Evolutionary conservation across 2,113 vertebrate species (phyloP).

Genomic region (Pseudorectes ferrugineus): DNA sequence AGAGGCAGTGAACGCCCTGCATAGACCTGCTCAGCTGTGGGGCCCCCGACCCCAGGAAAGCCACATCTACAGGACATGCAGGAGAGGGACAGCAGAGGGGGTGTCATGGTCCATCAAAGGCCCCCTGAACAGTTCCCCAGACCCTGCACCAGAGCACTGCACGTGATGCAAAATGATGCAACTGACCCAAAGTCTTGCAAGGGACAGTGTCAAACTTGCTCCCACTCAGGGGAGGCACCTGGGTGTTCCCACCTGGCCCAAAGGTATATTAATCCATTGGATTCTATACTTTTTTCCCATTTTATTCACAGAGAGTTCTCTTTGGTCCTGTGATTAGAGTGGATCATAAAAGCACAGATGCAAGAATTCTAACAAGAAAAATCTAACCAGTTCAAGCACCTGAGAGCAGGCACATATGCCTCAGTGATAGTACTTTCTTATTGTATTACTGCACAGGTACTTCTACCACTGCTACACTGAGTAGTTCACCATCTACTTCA

Average conservation of each 20-base stretch:
- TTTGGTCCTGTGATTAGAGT: not conserved
- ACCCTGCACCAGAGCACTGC: not conserved
- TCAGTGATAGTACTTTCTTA: not conserved
- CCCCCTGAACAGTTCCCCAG: not conserved
- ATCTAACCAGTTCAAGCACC: not conserved
- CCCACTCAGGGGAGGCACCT: not conserved
- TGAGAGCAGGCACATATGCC: not conserved
- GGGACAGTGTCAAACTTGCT: not conserved
- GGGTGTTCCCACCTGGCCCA: not conserved
- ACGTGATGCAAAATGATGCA: not conserved
- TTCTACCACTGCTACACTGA: not conserved
- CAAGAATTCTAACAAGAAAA: not conserved
- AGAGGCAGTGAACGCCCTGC: not conserved
- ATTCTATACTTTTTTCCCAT: not conserved
- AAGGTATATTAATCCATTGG: accelerated
- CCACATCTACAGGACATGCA: not conserved
- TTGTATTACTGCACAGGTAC: not conserved
- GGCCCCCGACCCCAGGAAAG: not conserved
- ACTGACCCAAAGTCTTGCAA: not conserved
- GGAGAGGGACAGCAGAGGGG: not conserved
- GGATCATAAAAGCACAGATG: not conserved
- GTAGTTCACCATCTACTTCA: not conserved
- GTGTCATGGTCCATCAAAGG: not conserved
- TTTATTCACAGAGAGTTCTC: not conserved
- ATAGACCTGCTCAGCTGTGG: not conserved